Evolutionary conservation across 2,888 invertebrate species (phyloP), one percentile per base, ranked within the genome.

Genomic region (Crematogaster levior): DNA sequence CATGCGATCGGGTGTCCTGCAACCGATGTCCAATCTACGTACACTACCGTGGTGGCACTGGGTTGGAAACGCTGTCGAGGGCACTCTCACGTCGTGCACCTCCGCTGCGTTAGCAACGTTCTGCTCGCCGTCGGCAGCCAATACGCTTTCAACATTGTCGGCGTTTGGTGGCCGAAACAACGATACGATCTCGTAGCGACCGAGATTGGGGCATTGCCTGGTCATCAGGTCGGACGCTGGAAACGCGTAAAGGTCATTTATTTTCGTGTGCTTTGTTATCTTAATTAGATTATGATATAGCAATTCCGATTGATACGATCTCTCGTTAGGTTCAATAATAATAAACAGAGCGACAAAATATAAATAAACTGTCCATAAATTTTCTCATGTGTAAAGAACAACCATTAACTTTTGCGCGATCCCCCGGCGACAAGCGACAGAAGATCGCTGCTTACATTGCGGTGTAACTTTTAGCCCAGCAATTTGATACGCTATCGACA

Each of bases 1-100:
- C 93, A 94, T 93, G 61, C 93, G 91, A 86, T 94, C 93, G 56
- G 93, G 92, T 72, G 89, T 92, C 84, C 91, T 92, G 89, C 94
- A 94, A 70, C 94, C 94, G 85, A 94, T 93, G 86, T 93, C 93
- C 81, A 94, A 86, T 46, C 91, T 91, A 40, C 91, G 91, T 72
- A 93, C 89, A 74, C 91, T 92, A 56, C 90, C 91, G 66, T 92
- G 90, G 43, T 89, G 91, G 80, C 93, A 94, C 12, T 91, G 92
- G 30, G 87, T 90, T 6, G 92, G 91, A 24, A 60, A 85, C 60
- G 91, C 90, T 53, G 93, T 91, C 72, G 92, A 88, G 51, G 92
- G 92, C 34, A 89, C 86, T 66, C 91, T 88, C 27, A 90, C 89
- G 72, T 92, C 91, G 53, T 90, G 88, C 37, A 92, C 86, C 81